Conservation (phyloP, 1,140 invertebrate species). For the Drosophila paulistorum region DNA sequence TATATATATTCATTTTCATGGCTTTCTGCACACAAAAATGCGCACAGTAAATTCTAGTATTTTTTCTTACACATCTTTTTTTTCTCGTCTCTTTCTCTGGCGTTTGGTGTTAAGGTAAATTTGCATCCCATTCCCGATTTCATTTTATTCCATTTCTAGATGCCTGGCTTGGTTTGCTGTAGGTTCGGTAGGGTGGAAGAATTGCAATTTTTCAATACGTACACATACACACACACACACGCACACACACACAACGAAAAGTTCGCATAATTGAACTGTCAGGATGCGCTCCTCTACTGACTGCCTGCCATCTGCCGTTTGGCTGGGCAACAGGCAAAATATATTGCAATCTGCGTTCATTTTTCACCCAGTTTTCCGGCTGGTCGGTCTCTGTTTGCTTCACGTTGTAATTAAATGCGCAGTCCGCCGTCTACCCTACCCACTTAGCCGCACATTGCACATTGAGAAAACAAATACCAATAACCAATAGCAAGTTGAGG, state of each 20-base stretch:
- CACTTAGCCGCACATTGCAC: not conserved
- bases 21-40: slow-evolving; percentile 49
- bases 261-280: slow-evolving; percentile 78
- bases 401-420: slow-evolving; percentile 49
- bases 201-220: slow-evolving; percentile 65
- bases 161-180: not conserved
- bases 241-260: slow-evolving; percentile 7
- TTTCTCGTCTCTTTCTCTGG: slow-evolving; percentile 11
- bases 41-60: slow-evolving; percentile 42
- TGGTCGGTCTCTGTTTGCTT: not conserved
- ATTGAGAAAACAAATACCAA: slow-evolving; percentile 12
- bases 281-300: slow-evolving; percentile 32
- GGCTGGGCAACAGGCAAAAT: slow-evolving; percentile 42
- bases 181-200: slow-evolving; percentile 22
- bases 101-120: slow-evolving; percentile 38
- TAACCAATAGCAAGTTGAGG: not conserved
- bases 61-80: slow-evolving; percentile 18
- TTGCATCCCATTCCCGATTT: slow-evolving; percentile 27
- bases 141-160: not conserved
- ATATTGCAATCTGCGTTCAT: slow-evolving; percentile 45
- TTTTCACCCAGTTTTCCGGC: slow-evolving; percentile 20
- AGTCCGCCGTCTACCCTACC: not conserved
- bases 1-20: slow-evolving; percentile 60
- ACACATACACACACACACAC: slow-evolving; percentile 7
- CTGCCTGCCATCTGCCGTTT: slow-evolving; percentile 7